Evolutionary conservation across 2,113 vertebrate genomes (phyloP).

Genomic region (Mola mola): DNA sequence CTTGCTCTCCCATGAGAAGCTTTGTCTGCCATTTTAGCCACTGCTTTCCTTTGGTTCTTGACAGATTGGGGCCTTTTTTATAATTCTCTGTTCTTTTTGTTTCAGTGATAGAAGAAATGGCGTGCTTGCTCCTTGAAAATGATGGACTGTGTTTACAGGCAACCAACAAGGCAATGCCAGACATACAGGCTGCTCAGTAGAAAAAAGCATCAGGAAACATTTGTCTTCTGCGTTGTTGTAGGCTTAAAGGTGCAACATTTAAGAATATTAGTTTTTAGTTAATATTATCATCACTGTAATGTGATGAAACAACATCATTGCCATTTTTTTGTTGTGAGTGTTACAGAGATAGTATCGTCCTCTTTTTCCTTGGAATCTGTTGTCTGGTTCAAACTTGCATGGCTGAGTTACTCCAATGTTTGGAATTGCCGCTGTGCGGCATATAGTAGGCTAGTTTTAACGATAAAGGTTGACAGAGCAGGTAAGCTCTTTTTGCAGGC

Average conservation of each 20-base stretch:
- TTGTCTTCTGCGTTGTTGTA: slow-evolving; percentile 1
- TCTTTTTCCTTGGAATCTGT: too few species aligned
- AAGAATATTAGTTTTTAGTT: too few species aligned
- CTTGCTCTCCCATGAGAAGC: slow-evolving; percentile 45
- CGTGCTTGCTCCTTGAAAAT: slow-evolving; percentile 27
- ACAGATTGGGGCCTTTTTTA: slow-evolving; percentile 66
- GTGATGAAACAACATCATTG: too few species aligned
- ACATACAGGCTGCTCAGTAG: background rate
- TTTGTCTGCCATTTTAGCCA: slow-evolving; percentile 60
- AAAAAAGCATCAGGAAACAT: slow-evolving; percentile 9
- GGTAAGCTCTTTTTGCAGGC: too few species aligned
- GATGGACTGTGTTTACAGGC: slow-evolving; percentile 37
- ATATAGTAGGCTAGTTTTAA: too few species aligned
- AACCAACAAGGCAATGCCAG: slow-evolving; percentile 12
- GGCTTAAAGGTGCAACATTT: background rate
- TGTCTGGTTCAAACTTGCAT: too few species aligned
- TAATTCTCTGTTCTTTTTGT: slow-evolving; percentile 42
- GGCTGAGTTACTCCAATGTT: too few species aligned
- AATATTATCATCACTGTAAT: too few species aligned
- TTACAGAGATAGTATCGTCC: too few species aligned
- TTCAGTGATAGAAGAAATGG: slow-evolving; percentile 24
- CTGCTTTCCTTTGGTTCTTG: slow-evolving; percentile 53
- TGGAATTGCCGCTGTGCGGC: too few species aligned
- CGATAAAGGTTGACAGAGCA: too few species aligned
- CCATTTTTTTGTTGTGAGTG: too few species aligned